Evolutionary conservation across 2,797 vertebrate genomes (phyloP).

Genomic region (Onychomys torridus): DNA sequence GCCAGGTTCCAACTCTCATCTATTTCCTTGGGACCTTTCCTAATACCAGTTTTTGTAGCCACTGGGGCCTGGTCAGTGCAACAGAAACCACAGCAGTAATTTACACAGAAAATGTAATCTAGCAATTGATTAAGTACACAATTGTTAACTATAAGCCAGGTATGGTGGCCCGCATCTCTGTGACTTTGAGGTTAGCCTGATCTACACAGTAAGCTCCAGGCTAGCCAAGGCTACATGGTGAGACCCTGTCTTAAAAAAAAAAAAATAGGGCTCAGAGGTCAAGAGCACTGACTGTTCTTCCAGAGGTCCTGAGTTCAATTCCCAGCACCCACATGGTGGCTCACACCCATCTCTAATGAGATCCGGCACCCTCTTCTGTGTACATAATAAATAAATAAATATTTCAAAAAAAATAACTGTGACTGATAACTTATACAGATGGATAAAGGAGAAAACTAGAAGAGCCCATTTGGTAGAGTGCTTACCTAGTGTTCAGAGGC

Average conservation of each 20-base stretch:
- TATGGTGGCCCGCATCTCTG: not conserved
- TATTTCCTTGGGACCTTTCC: not conserved
- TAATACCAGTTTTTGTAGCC: constrained; percentile 17
- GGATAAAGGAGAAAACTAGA: not conserved
- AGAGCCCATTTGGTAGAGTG: not conserved
- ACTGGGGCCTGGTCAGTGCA: not conserved
- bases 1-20: not conserved
- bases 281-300: no score
- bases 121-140: constrained; percentile 12
- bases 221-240: not conserved
- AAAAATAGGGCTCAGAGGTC: no score
- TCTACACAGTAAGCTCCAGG: not conserved
- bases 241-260: not conserved
- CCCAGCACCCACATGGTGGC: no score
- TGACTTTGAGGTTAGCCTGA: not conserved
- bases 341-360: no score
- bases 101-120: constrained; percentile 32
- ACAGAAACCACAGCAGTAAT: constrained; percentile 7
- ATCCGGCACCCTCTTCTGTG: no score
- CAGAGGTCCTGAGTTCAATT: no score
- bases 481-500: not conserved
- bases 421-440: not conserved
- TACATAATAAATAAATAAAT: no score
- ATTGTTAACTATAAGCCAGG: constrained; percentile 2
- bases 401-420: not conserved